phyloP scores from a whole-genome alignment of 35 echinoderm and acorn worm genomes.

The Apostichopus parvimensis region DNA sequence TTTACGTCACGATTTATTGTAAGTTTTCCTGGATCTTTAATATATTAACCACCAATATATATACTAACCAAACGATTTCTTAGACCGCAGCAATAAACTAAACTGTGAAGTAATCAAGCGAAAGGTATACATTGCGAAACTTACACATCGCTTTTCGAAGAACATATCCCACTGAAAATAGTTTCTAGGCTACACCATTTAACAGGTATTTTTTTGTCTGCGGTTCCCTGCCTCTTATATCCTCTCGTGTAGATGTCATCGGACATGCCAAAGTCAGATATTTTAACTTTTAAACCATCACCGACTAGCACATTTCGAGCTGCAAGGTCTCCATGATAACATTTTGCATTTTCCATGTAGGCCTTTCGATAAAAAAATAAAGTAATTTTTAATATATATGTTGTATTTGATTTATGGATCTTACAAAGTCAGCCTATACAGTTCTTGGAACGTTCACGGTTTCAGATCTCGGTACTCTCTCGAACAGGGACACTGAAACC shows the following conservation, averaged over 20 bases:
- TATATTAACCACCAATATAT: no score
- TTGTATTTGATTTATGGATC: no score
- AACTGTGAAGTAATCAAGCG: no score
- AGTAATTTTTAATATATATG: no score
- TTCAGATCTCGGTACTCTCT: no score
- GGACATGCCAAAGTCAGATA: conserved; percentile 56
- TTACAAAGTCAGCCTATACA: no score
- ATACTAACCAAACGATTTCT: no score
- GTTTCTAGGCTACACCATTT: conserved; percentile 59
- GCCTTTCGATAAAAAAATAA: not conserved
- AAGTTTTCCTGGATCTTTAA: no score
- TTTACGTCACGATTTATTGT: no score
- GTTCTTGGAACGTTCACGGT: no score
- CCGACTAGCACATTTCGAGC: conserved; percentile 57
- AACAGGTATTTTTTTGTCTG: conserved; percentile 44
- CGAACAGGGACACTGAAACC: not conserved
- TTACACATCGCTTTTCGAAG: conserved; percentile 61
- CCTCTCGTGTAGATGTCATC: conserved; percentile 54
- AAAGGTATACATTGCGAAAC: not conserved
- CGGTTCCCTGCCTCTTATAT: not conserved
- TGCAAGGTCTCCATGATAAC: conserved; percentile 57
- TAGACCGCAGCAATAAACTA: no score
- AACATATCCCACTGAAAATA: conserved; percentile 44
- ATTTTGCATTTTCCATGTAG: not conserved
- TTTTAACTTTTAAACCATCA: conserved; percentile 36